Conservation (phyloP, 2,113 vertebrate genomes). For the Agelaius phoeniceus region DNA sequence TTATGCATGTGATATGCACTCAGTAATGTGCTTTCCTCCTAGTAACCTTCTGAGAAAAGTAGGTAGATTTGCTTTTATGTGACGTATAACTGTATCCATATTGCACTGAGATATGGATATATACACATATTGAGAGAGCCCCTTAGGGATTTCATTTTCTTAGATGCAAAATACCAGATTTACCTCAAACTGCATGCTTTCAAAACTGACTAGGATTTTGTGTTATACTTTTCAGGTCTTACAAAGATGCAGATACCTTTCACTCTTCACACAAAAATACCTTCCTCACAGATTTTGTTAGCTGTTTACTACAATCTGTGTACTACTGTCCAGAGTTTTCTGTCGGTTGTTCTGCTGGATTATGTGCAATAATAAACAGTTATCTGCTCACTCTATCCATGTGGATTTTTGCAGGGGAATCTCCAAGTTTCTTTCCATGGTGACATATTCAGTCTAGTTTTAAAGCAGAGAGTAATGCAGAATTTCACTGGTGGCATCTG, state of each 20-base stretch:
- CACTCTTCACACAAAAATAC: conserved; percentile 55
- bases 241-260: conserved; percentile 53
- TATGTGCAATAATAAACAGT: conserved; percentile 75
- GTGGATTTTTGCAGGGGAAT: not conserved
- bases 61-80: conserved; percentile 66
- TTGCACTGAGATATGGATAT: conserved; percentile 20
- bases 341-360: conserved; percentile 69
- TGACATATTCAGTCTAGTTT: not conserved
- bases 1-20: conserved; percentile 51
- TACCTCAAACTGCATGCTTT: conserved; percentile 72
- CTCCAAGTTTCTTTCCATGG: not conserved
- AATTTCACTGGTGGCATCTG: not conserved
- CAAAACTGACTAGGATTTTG: conserved; percentile 51
- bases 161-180: conserved; percentile 60
- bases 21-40: conserved; percentile 30
- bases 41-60: conserved; percentile 48
- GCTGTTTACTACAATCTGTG: conserved; percentile 52
- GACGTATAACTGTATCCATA: conserved; percentile 22
- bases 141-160: conserved; percentile 50
- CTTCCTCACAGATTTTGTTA: conserved; percentile 56
- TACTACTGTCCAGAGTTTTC: conserved; percentile 58
- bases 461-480: not conserved
- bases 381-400: conserved; percentile 62
- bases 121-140: not conserved
- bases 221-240: conserved; percentile 68